Conservation (phyloP, 1,140 invertebrate genomes). For the Neelides sp. region DNA sequence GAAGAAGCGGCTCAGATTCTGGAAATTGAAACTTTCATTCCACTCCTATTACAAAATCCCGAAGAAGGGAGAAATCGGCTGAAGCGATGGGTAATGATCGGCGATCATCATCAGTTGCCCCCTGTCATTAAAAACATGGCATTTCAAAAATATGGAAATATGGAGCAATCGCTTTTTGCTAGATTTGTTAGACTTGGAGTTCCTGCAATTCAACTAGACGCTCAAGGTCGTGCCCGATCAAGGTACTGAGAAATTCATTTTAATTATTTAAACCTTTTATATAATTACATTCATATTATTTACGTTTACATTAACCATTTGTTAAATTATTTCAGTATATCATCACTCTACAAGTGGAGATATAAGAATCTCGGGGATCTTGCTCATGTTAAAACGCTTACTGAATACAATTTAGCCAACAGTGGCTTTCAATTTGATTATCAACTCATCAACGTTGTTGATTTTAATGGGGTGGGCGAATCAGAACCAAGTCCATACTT, state of each 20-base stretch:
- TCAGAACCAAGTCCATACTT: slow-evolving; percentile 97
- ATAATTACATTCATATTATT: slow-evolving; percentile 8
- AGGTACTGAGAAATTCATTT: slow-evolving; percentile 40
- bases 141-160: slow-evolving; percentile 99
- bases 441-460: slow-evolving; percentile 91
- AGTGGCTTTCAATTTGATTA: slow-evolving; percentile 85
- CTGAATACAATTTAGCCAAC: slow-evolving; percentile 81
- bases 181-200: slow-evolving; percentile 90
- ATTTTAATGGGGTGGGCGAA: slow-evolving; percentile 94
- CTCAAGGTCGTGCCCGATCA: slow-evolving; percentile 85
- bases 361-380: slow-evolving; percentile 92
- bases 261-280: slow-evolving; percentile 2
- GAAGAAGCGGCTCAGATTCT: slow-evolving; percentile 98
- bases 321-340: slow-evolving; percentile 52
- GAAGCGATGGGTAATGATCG: slow-evolving; percentile 99
- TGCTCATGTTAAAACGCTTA: slow-evolving; percentile 62
- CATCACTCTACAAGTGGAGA: slow-evolving; percentile 91
- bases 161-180: slow-evolving; percentile 98
- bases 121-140: slow-evolving; percentile 99
- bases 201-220: slow-evolving; percentile 91
- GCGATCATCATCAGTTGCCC: slow-evolving; percentile 96
- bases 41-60: slow-evolving; percentile 90
- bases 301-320: slow-evolving; percentile 16
- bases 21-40: slow-evolving; percentile 99
- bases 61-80: slow-evolving; percentile 88